Conservation (phyloP, 1,140 invertebrate genomes). For the Lepidurus arcticus region DNA sequence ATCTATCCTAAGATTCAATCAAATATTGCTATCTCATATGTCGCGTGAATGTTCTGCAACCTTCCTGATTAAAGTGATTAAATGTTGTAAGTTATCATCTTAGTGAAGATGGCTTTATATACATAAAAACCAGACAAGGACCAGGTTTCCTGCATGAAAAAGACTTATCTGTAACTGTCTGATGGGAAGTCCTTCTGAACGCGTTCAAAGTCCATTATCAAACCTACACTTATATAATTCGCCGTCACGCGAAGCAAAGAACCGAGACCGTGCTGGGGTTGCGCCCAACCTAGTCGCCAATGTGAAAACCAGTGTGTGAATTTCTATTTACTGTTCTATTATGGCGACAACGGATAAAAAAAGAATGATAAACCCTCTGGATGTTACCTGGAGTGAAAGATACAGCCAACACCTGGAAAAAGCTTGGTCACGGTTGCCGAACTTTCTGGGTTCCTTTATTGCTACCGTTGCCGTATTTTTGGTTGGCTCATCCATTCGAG, state of each 20-base stretch:
- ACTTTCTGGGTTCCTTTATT: conserved; percentile 48
- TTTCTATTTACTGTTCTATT: neutral
- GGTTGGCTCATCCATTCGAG: conserved; percentile 53
- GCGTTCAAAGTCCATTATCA: neutral
- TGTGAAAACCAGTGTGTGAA: neutral
- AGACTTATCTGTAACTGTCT: neutral
- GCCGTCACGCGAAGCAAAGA: neutral
- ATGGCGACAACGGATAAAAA: conserved; percentile 27
- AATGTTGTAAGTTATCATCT: neutral
- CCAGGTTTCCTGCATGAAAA: neutral
- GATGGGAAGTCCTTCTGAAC: neutral
- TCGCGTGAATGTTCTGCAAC: too few relatives aligned
- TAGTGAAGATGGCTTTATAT: neutral
- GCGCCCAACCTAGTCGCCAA: neutral
- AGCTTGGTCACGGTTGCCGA: conserved; percentile 50
- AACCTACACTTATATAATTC: neutral
- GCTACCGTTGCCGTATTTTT: conserved; percentile 54
- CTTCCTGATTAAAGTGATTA: too few relatives aligned
- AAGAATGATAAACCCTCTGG: conserved; percentile 44
- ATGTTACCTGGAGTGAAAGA: conserved; percentile 52
- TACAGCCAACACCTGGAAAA: conserved; percentile 50
- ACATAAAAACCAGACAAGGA: neutral
- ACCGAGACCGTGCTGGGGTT: neutral
- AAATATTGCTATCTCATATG: too few relatives aligned
- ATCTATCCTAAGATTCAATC: too few relatives aligned